Evolutionary conservation across 2,888 invertebrate genomes (phyloP).

Genomic region (Teleogryllus oceanicus): DNA sequence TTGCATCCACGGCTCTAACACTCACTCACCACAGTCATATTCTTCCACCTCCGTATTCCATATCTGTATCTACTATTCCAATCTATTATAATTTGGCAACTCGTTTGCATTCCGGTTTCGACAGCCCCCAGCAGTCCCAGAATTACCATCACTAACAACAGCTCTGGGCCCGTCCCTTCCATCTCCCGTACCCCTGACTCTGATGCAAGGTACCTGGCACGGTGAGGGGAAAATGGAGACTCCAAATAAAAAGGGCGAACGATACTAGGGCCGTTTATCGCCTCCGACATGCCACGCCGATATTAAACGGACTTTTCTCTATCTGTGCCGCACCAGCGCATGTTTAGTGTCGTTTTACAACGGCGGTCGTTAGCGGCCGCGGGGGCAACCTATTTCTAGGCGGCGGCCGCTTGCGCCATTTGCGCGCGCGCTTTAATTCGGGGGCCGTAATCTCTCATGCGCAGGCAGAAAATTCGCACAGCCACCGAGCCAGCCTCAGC

Average conservation of each 20-base stretch:
- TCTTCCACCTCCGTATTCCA: no score
- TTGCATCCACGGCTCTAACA: no score
- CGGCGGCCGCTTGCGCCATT: not conserved
- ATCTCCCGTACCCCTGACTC: no score
- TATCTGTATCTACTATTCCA: no score
- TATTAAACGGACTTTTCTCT: conserved; percentile 18
- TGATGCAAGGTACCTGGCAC: no score
- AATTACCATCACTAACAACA: no score
- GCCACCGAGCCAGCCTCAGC: not conserved
- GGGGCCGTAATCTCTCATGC: not conserved
- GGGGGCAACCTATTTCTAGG: not conserved
- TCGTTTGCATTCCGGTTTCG: no score
- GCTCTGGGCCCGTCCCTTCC: no score
- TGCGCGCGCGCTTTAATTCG: not conserved
- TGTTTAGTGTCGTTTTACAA: not conserved
- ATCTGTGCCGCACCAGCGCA: conserved; percentile 6
- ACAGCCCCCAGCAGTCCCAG: no score
- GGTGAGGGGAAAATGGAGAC: not conserved
- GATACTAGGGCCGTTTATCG: not conserved
- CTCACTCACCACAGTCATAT: no score
- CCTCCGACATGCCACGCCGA: not conserved
- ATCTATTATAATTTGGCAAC: no score
- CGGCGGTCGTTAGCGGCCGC: not conserved
- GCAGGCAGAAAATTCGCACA: not conserved
- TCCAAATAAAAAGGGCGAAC: not conserved